phyloP scores from a whole-genome alignment of 2,888 invertebrate genomes.

The Hemicrepidius hirtus region DNA sequence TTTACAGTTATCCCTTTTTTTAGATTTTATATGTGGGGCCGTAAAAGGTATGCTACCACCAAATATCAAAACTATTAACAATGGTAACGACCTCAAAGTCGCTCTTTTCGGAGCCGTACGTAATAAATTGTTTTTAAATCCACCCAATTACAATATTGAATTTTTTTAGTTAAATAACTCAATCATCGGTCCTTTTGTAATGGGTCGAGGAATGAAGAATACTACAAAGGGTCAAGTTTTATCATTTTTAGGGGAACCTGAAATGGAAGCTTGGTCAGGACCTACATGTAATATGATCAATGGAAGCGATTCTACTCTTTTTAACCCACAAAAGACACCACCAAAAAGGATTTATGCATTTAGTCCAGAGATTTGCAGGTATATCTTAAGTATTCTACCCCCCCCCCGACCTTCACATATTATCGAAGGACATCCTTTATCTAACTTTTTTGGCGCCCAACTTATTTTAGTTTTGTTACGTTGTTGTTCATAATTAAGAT shows the following conservation, averaged over 20 bases:
- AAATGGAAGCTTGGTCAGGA: slow-evolving; percentile 69
- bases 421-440: too few species aligned
- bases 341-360: slow-evolving; percentile 72
- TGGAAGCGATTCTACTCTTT: slow-evolving; percentile 76
- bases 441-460: too few species aligned
- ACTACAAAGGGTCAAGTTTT: slow-evolving; percentile 73
- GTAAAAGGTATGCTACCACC: slow-evolving; percentile 66
- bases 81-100: slow-evolving; percentile 74
- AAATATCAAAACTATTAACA: slow-evolving; percentile 71
- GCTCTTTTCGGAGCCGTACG: slow-evolving; percentile 76
- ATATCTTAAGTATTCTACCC: too few species aligned
- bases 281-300: slow-evolving; percentile 75
- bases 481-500: too few species aligned
- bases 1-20: too few species aligned
- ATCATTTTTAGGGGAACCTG: slow-evolving; percentile 70
- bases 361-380: slow-evolving; percentile 78
- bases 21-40: slow-evolving; percentile 63
- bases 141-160: slow-evolving; percentile 52
- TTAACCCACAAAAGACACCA: slow-evolving; percentile 71
- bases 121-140: too few species aligned
- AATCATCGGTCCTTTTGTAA: slow-evolving; percentile 74
- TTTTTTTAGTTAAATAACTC: slow-evolving; percentile 74
- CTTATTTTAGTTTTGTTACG: too few species aligned
- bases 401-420: too few species aligned
- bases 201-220: slow-evolving; percentile 74